Base-by-base conservation (phyloP, 2,797 vertebrate species). In the Siniperca scherzeri region DNA sequence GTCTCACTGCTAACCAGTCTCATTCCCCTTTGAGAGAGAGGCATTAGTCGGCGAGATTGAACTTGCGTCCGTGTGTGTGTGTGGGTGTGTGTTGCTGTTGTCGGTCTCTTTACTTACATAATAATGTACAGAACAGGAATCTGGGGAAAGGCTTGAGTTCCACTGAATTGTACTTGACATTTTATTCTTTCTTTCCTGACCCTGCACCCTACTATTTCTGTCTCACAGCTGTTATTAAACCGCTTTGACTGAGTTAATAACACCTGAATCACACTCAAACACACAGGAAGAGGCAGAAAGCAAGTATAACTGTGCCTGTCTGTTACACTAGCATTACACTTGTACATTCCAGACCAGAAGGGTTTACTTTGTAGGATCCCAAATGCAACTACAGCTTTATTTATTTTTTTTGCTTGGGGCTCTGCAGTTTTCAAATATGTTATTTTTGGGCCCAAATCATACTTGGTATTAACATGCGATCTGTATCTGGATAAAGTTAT, bases 11-110 rank as follows among this genome's bases (percentile, higher is more conserved):
- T 75, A 91, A 94, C 94, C 90, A 83, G 91, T 92, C 93, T 94
- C 93, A 91, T 95, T 96, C 95, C 88, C 92, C 89, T 93, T 89
- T 87, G 92, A 93, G 90, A 90, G 92, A 82, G 94, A 91, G 91
- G 91, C 95, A 96, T 96, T 95, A 96, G 96, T 91, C 88, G 92
- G 90, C 80, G 89, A 95, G 95, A 97, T 96, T 94, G 95, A 96
- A 91, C 84, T 61, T 21, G n/a, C 13, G 53, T n/a, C 2, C 33
- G 40, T 44, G 70, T 72, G 75, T 72, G 75, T 59, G 65, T 62
- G 25, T 57, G 71, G 44, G 80, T 19, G 25, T 11, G 68, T 62
- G 60, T 60, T 36, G 36, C 40, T 77, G 74, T 77, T 73, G 80
- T 85, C 81, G 53, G 71, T 84, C 81, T 81, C 25, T 69, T 77